These are phyloP conservation scores for Erpornis zantholeuca DNA, from an alignment of 2,113 vertebrate genomes.

Conservation along the genomic window DNA sequence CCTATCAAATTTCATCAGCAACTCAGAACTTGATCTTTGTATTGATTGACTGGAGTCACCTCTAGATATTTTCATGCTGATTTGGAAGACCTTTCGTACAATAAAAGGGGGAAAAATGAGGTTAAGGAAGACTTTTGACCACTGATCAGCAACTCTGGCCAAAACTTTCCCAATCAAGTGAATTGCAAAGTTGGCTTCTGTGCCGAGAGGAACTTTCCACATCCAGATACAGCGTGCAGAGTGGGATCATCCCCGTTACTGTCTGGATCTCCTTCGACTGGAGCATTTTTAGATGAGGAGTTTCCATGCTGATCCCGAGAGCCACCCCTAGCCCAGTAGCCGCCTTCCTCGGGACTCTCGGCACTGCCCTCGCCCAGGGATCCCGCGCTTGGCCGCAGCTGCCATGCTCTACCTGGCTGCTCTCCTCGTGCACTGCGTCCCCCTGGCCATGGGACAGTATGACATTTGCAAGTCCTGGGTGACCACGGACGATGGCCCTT, in stretches of 20 bases:
- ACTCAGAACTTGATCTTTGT: slow-evolving; percentile 70
- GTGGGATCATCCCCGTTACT: neutral
- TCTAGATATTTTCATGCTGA: slow-evolving; percentile 63
- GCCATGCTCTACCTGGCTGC: slow-evolving; percentile 85
- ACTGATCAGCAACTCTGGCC: slow-evolving; percentile 57
- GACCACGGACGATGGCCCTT: slow-evolving; percentile 90
- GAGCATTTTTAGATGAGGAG: slow-evolving; percentile 46
- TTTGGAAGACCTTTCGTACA: slow-evolving; percentile 47
- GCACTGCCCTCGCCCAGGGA: slow-evolving; percentile 35
- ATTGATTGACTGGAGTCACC: slow-evolving; percentile 71
- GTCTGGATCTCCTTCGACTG: neutral
- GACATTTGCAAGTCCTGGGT: slow-evolving; percentile 98
- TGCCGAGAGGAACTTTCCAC: neutral
- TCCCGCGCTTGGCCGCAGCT: slow-evolving; percentile 31
- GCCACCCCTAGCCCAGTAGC: slow-evolving; percentile 70
- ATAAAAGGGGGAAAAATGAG: neutral
- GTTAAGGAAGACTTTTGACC: slow-evolving; percentile 60
- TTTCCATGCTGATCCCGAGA: slow-evolving; percentile 82
- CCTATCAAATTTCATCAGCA: slow-evolving; percentile 71
- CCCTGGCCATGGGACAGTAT: slow-evolving; percentile 86
- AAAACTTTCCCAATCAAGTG: slow-evolving; percentile 1
- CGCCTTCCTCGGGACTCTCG: slow-evolving; percentile 69
- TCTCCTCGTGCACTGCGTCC: slow-evolving; percentile 82
- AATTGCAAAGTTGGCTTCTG: slow-evolving; percentile 25
- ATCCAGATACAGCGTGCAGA: neutral